Conservation (phyloP, 2,797 vertebrate genomes). For the Myotis vivesi region DNA sequence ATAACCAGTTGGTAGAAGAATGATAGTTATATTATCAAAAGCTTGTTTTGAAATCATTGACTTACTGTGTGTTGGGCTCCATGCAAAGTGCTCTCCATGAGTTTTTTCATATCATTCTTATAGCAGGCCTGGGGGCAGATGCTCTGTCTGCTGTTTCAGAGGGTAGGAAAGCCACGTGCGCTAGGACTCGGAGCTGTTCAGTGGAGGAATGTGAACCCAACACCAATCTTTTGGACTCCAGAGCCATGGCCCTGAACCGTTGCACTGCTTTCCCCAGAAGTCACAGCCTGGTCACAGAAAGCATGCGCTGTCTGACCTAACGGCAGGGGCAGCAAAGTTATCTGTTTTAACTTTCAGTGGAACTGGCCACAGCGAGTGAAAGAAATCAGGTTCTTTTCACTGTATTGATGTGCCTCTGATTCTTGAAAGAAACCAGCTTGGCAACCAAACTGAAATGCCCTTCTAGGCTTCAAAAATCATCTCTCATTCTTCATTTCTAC, state of each 20-base stretch:
- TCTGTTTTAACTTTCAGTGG: not conserved
- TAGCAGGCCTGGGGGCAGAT: not conserved
- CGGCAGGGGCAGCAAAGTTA: not conserved
- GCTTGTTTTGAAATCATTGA: not conserved
- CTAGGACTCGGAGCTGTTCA: not conserved
- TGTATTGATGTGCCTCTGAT: not conserved
- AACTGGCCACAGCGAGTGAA: not conserved
- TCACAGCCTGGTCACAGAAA: not conserved
- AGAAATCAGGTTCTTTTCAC: slow-evolving; percentile 11
- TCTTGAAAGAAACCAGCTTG: slow-evolving; percentile 1
- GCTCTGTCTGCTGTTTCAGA: not conserved
- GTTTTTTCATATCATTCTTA: not conserved
- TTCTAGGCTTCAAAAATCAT: not conserved
- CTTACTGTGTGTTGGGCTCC: not conserved
- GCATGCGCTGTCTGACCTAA: not conserved
- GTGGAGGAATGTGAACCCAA: not conserved
- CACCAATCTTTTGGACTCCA: not conserved
- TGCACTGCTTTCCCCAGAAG: not conserved
- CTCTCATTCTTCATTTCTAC: not conserved
- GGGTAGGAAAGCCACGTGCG: not conserved
- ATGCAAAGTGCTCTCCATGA: not conserved
- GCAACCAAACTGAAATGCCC: not conserved
- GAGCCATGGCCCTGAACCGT: too few relatives aligned
- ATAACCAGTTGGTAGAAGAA: not conserved
- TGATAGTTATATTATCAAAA: not conserved